Conservation (phyloP, 2,797 vertebrate genomes). For the Neoniphon sammara region DNA sequence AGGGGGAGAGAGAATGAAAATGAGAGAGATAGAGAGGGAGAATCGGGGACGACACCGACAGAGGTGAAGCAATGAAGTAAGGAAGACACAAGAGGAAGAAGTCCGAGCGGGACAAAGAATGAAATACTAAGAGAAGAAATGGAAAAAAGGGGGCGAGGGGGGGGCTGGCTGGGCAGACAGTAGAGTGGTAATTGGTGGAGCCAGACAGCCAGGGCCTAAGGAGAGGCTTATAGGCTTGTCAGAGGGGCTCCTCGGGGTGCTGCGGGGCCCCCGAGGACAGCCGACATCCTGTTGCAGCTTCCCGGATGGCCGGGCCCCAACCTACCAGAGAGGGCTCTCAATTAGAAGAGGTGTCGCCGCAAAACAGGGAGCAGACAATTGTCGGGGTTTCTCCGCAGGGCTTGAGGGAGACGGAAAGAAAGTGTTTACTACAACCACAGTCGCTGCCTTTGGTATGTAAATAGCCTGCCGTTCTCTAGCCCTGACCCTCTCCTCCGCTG, state of each 20-base stretch:
- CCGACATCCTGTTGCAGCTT: conserved; percentile 34
- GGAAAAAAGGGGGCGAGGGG: conserved; percentile 18
- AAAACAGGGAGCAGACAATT: neutral
- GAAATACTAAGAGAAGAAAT: conserved; percentile 26
- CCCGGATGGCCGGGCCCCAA: conserved; percentile 28
- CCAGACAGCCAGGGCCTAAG: conserved; percentile 39
- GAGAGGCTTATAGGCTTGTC: conserved; percentile 52
- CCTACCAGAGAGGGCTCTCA: conserved; percentile 43
- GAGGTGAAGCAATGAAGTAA: conserved; percentile 18
- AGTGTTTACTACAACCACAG: conserved; percentile 41
- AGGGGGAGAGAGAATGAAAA: conserved; percentile 18
- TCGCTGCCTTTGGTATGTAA: conserved; percentile 57
- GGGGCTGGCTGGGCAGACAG: conserved; percentile 3
- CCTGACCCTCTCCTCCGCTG: conserved; percentile 23
- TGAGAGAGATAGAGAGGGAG: conserved; percentile 17
- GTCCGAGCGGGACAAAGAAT: neutral
- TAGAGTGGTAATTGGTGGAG: conserved; percentile 51
- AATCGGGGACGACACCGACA: conserved; percentile 14
- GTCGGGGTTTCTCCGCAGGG: conserved; percentile 16
- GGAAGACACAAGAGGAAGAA: neutral
- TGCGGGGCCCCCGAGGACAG: conserved; percentile 34
- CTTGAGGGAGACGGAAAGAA: conserved; percentile 13
- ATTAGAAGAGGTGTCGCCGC: conserved; percentile 32
- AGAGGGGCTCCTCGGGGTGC: conserved; percentile 32
- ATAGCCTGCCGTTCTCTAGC: conserved; percentile 45